Conservation (phyloP, 2,797 vertebrate species). For the Semaprochilodus insignis region DNA sequence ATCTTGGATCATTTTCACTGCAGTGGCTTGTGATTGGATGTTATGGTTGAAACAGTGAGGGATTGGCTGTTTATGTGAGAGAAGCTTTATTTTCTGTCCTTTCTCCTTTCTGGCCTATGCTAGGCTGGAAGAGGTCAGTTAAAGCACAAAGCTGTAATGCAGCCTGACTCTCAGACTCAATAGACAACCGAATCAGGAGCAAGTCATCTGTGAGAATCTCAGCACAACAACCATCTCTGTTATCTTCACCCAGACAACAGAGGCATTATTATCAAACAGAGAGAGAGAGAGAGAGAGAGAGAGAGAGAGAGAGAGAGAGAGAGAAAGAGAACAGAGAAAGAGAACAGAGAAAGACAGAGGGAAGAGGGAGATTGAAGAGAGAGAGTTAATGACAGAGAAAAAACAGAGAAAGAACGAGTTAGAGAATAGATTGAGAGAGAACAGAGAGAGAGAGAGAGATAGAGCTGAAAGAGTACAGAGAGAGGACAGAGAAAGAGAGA, state of each 20-base stretch:
- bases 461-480: neutral
- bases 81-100: no score
- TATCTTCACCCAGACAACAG: neutral
- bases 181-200: neutral
- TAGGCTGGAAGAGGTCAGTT: neutral
- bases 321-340: neutral
- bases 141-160: neutral
- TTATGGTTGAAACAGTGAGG: no score
- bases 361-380: neutral
- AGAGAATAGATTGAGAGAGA: no score
- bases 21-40: no score
- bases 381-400: no score
- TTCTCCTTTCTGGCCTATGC: neutral
- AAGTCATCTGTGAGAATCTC: neutral
- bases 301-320: neutral
- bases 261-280: neutral
- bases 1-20: no score
- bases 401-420: no score
- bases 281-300: neutral
- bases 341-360: neutral
- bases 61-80: no score
- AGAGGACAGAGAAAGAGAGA: no score
- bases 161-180: neutral
- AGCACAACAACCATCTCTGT: constrained; percentile 1
- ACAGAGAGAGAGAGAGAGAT: no score